A percentile compares a stretch with the other conserved stretches of the same genome.
Evolutionary conservation across 2,113 vertebrate genomes (phyloP).

Genomic region (Gobius niger): DNA sequence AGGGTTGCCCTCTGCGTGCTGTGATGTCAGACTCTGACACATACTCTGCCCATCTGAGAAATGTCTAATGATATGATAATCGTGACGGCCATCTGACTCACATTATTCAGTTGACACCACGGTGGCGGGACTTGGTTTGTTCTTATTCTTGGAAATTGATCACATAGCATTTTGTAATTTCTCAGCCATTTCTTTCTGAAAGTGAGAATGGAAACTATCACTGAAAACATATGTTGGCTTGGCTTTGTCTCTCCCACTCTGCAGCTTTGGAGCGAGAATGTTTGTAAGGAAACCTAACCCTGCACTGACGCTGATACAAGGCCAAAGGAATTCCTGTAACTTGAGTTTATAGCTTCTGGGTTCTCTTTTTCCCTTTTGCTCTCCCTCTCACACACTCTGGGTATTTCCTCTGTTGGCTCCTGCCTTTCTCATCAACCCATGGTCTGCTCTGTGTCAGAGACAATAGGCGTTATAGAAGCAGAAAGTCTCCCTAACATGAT

Average conservation of each 20-base stretch:
- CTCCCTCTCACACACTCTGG: conserved; percentile 31
- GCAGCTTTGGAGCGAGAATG: conserved; percentile 41
- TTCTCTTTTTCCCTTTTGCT: conserved; percentile 46
- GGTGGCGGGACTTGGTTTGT: conserved; percentile 14
- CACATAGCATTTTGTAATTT: conserved; percentile 11
- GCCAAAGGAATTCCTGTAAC: conserved; percentile 74
- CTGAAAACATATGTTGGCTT: conserved; percentile 25
- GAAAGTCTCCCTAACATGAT: conserved; percentile 48
- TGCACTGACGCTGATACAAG: conserved; percentile 64
- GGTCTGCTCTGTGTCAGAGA: conserved; percentile 47
- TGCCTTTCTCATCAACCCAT: conserved; percentile 64
- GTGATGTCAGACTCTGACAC: conserved; percentile 52
- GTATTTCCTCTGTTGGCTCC: conserved; percentile 60
- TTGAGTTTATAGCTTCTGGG: conserved; percentile 73
- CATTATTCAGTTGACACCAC: conserved; percentile 49
- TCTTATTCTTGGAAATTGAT: not conserved
- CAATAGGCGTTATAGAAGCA: conserved; percentile 39
- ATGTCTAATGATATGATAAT: conserved; percentile 64
- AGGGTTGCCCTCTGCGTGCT: conserved; percentile 47
- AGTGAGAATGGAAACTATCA: conserved; percentile 4
- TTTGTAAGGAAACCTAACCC: conserved; percentile 72
- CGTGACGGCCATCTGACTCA: conserved; percentile 35
- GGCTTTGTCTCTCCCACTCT: conserved; percentile 33
- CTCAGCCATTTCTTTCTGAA: conserved; percentile 5
- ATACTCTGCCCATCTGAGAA: conserved; percentile 19